Percentiles rank a stretch among this genome's conserved stretches.
Conservation (phyloP, 2,113 vertebrate genomes). For the Callopanchax toddi region DNA sequence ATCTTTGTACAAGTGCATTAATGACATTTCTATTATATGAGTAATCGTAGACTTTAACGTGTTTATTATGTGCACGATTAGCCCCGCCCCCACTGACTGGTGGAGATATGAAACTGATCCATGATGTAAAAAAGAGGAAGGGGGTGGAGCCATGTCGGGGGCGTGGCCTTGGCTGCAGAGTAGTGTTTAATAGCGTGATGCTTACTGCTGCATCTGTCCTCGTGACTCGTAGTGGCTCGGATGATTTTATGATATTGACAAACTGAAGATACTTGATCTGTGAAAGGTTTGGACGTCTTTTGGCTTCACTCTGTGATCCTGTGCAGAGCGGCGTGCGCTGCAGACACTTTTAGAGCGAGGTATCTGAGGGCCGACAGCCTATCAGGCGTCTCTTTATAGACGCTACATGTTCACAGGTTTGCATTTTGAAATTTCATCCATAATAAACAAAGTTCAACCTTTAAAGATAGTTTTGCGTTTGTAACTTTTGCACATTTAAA, state of each 20-base stretch:
- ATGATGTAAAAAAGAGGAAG: too few relatives aligned
- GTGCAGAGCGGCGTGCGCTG: neutral
- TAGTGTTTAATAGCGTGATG: neutral
- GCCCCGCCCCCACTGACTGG: too few relatives aligned
- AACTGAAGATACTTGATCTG: neutral
- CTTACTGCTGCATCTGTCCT: slow-evolving; percentile 17
- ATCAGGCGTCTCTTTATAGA: slow-evolving; percentile 7
- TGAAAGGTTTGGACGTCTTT: neutral
- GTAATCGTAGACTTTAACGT: too few relatives aligned
- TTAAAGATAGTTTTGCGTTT: too few relatives aligned
- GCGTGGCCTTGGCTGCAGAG: neutral
- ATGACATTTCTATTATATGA: too few relatives aligned
- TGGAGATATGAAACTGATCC: too few relatives aligned
- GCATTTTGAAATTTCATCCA: too few relatives aligned
- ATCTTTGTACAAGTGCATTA: too few relatives aligned
- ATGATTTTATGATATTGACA: slow-evolving; percentile 5
- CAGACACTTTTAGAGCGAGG: neutral
- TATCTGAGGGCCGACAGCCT: neutral
- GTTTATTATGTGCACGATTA: too few relatives aligned
- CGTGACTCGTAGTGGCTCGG: neutral
- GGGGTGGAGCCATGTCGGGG: neutral
- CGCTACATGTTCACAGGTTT: neutral
- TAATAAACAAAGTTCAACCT: too few relatives aligned
- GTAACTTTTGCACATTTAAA: too few relatives aligned
- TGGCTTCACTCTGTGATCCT: neutral